phyloP scores from a whole-genome alignment of 2,797 vertebrate species.

The Hapalemur alaotrensis region DNA sequence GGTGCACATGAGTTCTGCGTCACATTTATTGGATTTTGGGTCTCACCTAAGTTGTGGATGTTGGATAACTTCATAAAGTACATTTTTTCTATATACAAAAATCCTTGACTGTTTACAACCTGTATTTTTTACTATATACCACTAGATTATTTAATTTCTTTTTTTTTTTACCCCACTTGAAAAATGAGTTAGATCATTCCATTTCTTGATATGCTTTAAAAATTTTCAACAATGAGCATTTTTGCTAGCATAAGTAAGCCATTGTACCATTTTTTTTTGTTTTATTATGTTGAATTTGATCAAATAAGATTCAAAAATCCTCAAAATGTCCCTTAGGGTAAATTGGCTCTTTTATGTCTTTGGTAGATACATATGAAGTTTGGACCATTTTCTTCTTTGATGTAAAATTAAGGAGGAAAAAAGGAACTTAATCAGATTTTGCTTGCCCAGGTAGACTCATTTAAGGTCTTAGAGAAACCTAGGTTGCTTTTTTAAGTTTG shows the following conservation, averaged over 20 bases:
- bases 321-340: neutral
- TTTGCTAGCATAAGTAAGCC: neutral
- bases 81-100: neutral
- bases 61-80: neutral
- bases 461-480: neutral
- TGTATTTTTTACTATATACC: neutral
- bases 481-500: neutral
- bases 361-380: constrained; percentile 16
- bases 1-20: neutral
- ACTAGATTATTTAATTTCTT: neutral
- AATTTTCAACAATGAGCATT: neutral
- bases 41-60: neutral
- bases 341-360: neutral
- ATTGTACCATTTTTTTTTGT: neutral
- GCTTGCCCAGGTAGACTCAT: neutral
- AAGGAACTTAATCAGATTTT: neutral
- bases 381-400: neutral
- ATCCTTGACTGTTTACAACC: neutral
- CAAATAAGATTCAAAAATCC: neutral
- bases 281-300: neutral
- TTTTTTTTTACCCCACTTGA: neutral
- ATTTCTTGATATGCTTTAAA: neutral
- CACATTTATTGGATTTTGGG: neutral
- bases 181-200: neutral
- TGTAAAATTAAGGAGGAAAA: neutral